Evolutionary conservation across 1,140 invertebrate genomes (phyloP), one percentile per base, ranked within the genome.

Genomic region (Varroa destructor): DNA sequence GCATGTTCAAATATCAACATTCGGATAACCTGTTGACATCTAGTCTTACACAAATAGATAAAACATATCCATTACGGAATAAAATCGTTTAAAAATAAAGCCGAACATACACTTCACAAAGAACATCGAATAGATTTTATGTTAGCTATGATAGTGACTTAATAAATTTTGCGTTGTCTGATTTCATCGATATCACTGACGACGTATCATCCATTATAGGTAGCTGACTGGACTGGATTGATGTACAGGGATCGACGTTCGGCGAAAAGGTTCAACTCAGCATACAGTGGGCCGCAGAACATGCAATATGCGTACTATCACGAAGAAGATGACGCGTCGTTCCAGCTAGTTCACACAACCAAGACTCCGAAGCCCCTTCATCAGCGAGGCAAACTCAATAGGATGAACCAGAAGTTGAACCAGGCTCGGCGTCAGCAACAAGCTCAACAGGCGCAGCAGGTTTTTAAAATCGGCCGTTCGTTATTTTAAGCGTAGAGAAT

Each of bases 291-390:
- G 46, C 4, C 4, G 74, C 61, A 40, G 61, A 90, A 90, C 43
- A 93, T 87, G 78, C 93, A 95, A 77, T 97, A 97, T 83, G 89
- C 94, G 0, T 98, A 97, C 77, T 95, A 90, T 79, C 94, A 97
- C 78, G 93, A 97, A 77, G 94, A 99, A 79, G 94, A 99, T 81
- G 94, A 99, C 80, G 93, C 89, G 73, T 91, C 90, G n/a, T 99
- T 97, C 84, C 93, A 97, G 78, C 81, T 97, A 79, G 94, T 98
- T 74, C 93, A 97, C 78, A 95, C 93, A 0, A 89, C 92, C 1
- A 85, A 90, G 54, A 51, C 57, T 8, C 90, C 91, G 76, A 91
- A 93, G 77, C 90, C 90, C 4, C 87, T 89, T 4, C 93, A 93
- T 79, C 91, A 93, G 78, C 85, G 91, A 57, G 89, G 89, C 6